These are phyloP conservation scores for Raja brachyura DNA, from an alignment of 2,113 vertebrate species.

Conservation along the genomic window DNA sequence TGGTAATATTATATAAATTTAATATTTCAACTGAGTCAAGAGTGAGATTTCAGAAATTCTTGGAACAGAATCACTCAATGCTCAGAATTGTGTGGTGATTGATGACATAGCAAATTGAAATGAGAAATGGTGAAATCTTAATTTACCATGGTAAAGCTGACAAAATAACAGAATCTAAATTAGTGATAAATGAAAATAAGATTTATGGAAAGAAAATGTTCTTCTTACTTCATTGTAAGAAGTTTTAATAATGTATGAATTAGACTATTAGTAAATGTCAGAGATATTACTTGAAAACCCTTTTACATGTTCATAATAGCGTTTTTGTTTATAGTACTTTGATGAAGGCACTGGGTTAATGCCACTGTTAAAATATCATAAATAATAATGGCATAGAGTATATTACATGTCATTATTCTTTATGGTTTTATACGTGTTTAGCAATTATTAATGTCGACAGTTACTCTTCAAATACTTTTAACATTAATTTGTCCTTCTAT, in stretches of 20 bases:
- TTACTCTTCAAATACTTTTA: background rate
- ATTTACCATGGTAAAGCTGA: background rate
- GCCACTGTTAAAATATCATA: background rate
- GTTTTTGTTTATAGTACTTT: background rate
- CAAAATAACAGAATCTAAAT: background rate
- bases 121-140: background rate
- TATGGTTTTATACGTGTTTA: background rate
- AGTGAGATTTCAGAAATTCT: background rate
- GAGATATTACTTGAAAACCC: background rate
- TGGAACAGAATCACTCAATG: background rate
- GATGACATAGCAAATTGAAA: background rate
- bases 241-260: background rate
- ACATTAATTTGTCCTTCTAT: background rate
- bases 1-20: background rate
- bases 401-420: background rate
- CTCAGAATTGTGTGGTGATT: background rate
- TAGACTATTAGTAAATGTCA: background rate
- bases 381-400: background rate
- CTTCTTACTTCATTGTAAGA: background rate
- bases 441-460: background rate
- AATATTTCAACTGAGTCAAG: background rate
- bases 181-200: constrained; percentile 16
- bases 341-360: background rate
- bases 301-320: background rate
- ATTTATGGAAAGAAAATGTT: background rate